phyloP scores from a whole-genome alignment of 2,888 invertebrate genomes.

The Phyllotreta cruciferae region DNA sequence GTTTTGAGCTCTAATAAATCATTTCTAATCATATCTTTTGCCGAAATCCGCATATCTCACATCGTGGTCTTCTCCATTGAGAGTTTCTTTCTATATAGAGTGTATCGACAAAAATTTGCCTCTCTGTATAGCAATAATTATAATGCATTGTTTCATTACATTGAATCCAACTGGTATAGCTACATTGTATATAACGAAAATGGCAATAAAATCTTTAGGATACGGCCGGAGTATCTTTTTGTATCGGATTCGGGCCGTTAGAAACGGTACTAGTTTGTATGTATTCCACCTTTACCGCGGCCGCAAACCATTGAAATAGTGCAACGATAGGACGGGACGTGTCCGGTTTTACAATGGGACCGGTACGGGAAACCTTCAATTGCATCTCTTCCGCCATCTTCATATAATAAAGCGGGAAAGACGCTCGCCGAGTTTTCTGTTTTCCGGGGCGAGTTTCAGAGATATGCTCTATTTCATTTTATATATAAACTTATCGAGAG shows the following conservation, averaged over 20 bases:
- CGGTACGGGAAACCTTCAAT: slow-evolving; percentile 26
- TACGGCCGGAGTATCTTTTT: slow-evolving; percentile 28
- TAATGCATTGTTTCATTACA: too few relatives aligned
- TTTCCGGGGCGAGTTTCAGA: slow-evolving; percentile 11
- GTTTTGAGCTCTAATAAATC: too few relatives aligned
- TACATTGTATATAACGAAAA: slow-evolving; percentile 18
- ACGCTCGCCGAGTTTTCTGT: slow-evolving; percentile 19
- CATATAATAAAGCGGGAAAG: slow-evolving; percentile 27
- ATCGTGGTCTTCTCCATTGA: too few relatives aligned
- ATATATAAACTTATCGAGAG: slow-evolving; percentile 14
- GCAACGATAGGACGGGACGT: slow-evolving; percentile 38
- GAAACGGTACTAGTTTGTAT: slow-evolving; percentile 29
- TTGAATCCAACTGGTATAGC: too few relatives aligned
- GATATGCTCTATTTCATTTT: slow-evolving; percentile 19
- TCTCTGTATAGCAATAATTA: too few relatives aligned
- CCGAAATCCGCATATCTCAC: too few relatives aligned
- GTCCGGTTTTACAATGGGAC: slow-evolving; percentile 34
- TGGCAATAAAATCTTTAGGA: not conserved
- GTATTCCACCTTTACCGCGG: slow-evolving; percentile 32
- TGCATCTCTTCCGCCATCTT: slow-evolving; percentile 28
- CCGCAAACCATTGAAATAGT: slow-evolving; percentile 39
- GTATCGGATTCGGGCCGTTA: slow-evolving; percentile 27
- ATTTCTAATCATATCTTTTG: too few relatives aligned
- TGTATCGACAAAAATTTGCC: too few relatives aligned
- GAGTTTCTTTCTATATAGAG: too few relatives aligned